A percentile compares a stretch with the other conserved stretches of the same genome.
phyloP scores from a whole-genome alignment of 2,888 invertebrate genomes.

The Heliothis peltigera region DNA sequence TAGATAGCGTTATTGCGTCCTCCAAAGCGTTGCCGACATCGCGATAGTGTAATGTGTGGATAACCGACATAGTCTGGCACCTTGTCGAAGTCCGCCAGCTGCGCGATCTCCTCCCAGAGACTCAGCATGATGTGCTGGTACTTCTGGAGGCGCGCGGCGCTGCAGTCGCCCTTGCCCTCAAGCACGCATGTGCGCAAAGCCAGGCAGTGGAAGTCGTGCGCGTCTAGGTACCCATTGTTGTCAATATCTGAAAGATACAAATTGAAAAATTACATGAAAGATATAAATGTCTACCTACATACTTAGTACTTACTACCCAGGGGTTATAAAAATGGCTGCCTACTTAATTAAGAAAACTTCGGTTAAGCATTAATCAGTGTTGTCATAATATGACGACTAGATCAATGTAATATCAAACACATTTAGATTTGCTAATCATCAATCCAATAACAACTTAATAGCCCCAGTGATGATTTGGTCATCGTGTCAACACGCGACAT shows the following conservation, averaged over 20 bases:
- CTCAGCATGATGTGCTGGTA: slow-evolving; percentile 95
- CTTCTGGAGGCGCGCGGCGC: slow-evolving; percentile 92
- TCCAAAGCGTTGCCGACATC: slow-evolving; percentile 70
- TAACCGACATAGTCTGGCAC: slow-evolving; percentile 91
- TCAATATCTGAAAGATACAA: slow-evolving; percentile 92
- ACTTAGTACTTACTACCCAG: no score
- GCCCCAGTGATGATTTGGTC: slow-evolving; percentile 14
- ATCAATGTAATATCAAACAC: neutral
- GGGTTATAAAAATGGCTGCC: no score
- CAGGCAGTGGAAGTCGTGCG: slow-evolving; percentile 95
- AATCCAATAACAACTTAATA: slow-evolving; percentile 12
- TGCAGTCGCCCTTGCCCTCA: slow-evolving; percentile 95
- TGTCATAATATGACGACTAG: neutral
- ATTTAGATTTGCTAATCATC: neutral
- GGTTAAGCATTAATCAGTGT: no score
- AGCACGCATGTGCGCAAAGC: slow-evolving; percentile 94
- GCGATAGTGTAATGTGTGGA: slow-evolving; percentile 69
- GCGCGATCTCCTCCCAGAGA: slow-evolving; percentile 96
- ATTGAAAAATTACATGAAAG: neutral
- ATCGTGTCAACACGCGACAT: slow-evolving; percentile 15
- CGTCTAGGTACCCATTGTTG: slow-evolving; percentile 95
- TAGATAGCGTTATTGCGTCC: slow-evolving; percentile 65
- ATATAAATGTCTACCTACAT: neutral
- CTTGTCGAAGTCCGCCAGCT: slow-evolving; percentile 96
- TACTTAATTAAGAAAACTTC: no score